A percentile compares a stretch with the other conserved stretches of the same genome.
phyloP scores from a whole-genome alignment of 2,797 vertebrate genomes.

The Acanthopagrus latus region DNA sequence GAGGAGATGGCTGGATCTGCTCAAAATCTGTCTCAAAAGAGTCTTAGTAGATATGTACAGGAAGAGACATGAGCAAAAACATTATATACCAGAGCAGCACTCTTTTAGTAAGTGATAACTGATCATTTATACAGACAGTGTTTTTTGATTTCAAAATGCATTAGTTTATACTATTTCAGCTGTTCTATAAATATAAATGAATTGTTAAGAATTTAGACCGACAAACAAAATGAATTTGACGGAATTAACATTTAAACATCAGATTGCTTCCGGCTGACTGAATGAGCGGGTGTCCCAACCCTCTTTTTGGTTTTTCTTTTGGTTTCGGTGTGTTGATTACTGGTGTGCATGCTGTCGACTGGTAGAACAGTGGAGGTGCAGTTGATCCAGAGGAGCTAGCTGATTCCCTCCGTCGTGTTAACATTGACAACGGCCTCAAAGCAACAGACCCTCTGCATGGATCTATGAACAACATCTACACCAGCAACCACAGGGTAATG shows the following conservation, averaged over 20 bases:
- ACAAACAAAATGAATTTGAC: background rate
- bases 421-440: conserved; percentile 81
- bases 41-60: background rate
- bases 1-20: background rate
- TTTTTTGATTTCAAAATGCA: background rate
- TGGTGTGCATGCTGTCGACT: conserved; percentile 75
- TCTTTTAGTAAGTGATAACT: background rate
- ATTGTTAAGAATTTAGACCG: background rate
- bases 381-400: conserved; percentile 87
- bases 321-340: conserved; percentile 46
- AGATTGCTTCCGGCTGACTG: conserved; percentile 43
- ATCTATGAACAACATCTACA: conserved; percentile 87
- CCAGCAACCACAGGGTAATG: conserved; percentile 88
- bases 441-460: conserved; percentile 83
- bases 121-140: background rate
- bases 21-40: background rate
- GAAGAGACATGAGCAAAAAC: background rate
- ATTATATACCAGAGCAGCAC: background rate
- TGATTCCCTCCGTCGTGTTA: conserved; percentile 83
- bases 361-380: conserved; percentile 86
- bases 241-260: background rate
- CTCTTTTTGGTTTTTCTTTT: conserved; percentile 29
- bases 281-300: conserved; percentile 27
- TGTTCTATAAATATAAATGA: background rate
- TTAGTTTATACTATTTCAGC: background rate